Evolutionary conservation across 1,140 invertebrate genomes (phyloP).

Genomic region (Eciton burchellii): DNA sequence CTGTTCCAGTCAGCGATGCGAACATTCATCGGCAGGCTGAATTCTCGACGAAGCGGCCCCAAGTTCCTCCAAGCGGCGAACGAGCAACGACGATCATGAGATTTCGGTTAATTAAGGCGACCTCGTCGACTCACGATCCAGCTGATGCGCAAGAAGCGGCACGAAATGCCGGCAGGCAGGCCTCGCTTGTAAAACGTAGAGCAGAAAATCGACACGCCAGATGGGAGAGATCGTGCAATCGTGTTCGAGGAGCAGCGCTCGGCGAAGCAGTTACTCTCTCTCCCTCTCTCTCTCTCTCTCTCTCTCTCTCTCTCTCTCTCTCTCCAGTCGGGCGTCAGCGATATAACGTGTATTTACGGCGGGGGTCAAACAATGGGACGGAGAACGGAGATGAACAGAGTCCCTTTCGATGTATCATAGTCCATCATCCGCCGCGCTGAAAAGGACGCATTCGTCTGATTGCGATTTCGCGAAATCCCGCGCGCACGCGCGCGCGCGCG

Average conservation of each 20-base stretch:
- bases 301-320: too few relatives aligned
- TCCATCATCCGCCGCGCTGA: constrained; percentile 69
- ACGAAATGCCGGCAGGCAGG: constrained; percentile 8
- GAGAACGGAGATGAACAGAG: constrained; percentile 49
- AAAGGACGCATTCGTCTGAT: constrained; percentile 80
- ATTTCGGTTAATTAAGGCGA: neutral
- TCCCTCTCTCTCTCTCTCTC: too few relatives aligned
- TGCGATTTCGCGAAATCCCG: constrained; percentile 75
- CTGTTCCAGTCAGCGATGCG: too few relatives aligned
- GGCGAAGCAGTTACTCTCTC: constrained; percentile 32
- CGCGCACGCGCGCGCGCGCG: too few relatives aligned
- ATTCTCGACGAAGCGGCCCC: neutral
- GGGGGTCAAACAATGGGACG: constrained; percentile 49
- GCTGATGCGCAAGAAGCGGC: neutral
- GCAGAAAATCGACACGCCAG: constrained; percentile 29
- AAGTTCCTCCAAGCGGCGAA: neutral
- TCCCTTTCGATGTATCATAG: constrained; percentile 65
- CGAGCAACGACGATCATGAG: neutral
- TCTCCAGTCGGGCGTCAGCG: constrained; percentile 44
- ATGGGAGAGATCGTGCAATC: constrained; percentile 51
- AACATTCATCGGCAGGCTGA: neutral
- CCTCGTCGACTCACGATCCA: constrained; percentile 1
- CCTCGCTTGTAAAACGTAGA: constrained; percentile 32
- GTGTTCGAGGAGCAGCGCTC: constrained; percentile 29
- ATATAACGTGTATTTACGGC: constrained; percentile 54